Evolutionary conservation across 1,140 invertebrate species (phyloP).

Genomic region (Littorina saxatilis): DNA sequence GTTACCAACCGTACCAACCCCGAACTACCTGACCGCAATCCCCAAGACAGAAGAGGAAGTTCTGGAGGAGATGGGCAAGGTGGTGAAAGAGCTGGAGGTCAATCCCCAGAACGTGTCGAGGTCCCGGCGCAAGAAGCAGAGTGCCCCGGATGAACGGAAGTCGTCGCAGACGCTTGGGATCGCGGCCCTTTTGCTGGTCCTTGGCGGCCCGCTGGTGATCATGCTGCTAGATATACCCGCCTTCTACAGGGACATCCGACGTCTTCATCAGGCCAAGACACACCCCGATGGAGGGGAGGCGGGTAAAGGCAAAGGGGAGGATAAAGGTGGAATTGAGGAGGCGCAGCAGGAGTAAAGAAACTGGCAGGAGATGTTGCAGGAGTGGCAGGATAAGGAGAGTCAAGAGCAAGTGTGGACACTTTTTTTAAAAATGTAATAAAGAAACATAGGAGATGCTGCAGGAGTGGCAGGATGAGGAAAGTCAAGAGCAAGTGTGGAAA

Average conservation of each 20-base stretch:
- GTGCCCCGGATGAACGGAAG: not conserved
- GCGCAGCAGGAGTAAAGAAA: no score
- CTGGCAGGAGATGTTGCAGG: no score
- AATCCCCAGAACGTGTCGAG: not conserved
- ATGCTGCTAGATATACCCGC: not conserved
- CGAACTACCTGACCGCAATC: not conserved
- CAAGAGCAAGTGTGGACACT: no score
- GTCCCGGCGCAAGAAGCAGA: conserved; percentile 9
- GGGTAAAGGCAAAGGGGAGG: no score
- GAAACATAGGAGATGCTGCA: no score
- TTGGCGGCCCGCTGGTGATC: not conserved
- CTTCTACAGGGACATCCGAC: not conserved
- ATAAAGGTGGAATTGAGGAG: no score
- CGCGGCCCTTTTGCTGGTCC: not conserved
- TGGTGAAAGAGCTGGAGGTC: conserved; percentile 3
- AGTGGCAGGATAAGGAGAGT: no score
- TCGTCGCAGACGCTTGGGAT: conserved; percentile 9
- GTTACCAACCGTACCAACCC: no score
- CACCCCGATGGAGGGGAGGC: not conserved
- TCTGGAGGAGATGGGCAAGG: not conserved
- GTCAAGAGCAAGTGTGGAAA: no score
- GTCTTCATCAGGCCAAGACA: not conserved
- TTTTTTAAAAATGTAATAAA: no score
- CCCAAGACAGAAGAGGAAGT: not conserved
- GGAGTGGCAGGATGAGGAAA: no score